A percentile compares a stretch with the other conserved stretches of the same genome.
phyloP scores from a whole-genome alignment of 2,888 invertebrate species.

The Plebejus argus region DNA sequence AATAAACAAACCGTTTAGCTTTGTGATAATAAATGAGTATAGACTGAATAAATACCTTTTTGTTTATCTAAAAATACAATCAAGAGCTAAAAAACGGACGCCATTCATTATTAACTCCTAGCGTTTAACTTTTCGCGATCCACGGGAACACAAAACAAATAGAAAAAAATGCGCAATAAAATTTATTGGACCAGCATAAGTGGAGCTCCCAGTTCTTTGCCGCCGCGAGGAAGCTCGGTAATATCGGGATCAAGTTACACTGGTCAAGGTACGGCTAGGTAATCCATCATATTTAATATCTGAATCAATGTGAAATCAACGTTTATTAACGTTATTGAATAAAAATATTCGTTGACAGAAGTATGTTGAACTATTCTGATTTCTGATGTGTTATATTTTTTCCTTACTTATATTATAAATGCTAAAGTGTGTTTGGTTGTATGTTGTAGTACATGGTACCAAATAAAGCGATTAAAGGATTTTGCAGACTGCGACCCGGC shows the following conservation, averaged over 20 bases:
- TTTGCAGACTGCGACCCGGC: too few species aligned
- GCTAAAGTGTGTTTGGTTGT: too few species aligned
- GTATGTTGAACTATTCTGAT: background rate
- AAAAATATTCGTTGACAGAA: background rate
- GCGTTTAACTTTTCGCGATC: background rate
- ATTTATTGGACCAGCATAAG: background rate
- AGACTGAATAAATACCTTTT: background rate
- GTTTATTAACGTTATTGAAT: background rate
- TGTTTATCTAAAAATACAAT: background rate
- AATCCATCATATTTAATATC: slow-evolving; percentile 12
- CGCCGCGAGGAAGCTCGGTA: background rate
- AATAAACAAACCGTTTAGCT: too few species aligned
- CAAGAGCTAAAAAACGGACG: background rate
- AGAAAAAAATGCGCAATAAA: slow-evolving; percentile 29
- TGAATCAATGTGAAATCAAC: slow-evolving; percentile 16
- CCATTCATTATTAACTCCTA: background rate
- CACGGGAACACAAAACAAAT: slow-evolving; percentile 11
- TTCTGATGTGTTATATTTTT: background rate
- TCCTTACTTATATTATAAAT: too few species aligned
- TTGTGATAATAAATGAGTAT: background rate
- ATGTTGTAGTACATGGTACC: too few species aligned
- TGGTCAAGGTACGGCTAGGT: background rate
- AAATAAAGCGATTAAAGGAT: too few species aligned
- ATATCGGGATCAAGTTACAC: background rate
- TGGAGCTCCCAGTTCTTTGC: background rate